Evolutionary conservation across 2,797 vertebrate genomes (phyloP).

Genomic region (Gadopsis marmoratus): DNA sequence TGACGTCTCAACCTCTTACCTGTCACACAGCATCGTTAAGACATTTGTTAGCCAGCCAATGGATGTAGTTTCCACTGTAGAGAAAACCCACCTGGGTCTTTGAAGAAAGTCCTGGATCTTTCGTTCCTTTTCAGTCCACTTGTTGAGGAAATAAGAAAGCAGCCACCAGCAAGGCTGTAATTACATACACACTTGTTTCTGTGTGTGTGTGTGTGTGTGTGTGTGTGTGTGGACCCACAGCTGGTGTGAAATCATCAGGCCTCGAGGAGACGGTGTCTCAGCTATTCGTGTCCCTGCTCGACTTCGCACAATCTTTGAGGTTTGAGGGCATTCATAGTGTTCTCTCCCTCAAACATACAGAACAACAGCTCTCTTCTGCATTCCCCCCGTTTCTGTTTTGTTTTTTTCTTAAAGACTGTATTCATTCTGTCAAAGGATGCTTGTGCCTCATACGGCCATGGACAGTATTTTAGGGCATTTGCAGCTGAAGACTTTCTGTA

Average conservation of each 20-base stretch:
- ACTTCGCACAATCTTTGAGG: constrained; percentile 37
- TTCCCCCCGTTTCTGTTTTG: constrained; percentile 27
- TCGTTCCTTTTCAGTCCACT: constrained; percentile 7
- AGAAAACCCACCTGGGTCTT: constrained; percentile 22
- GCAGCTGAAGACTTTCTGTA: constrained; percentile 53
- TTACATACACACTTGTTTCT: constrained; percentile 35
- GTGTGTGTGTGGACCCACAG: constrained; percentile 30
- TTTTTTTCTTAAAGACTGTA: constrained; percentile 23
- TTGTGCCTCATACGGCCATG: constrained; percentile 41
- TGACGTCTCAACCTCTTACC: constrained; percentile 3
- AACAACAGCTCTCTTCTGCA: constrained; percentile 56
- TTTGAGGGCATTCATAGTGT: constrained; percentile 27
- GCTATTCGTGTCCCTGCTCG: constrained; percentile 8
- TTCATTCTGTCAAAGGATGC: constrained; percentile 38
- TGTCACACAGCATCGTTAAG: not conserved
- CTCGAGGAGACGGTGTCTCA: constrained; percentile 14
- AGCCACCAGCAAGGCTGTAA: constrained; percentile 51
- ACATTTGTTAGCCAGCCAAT: constrained; percentile 2
- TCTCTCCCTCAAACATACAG: constrained; percentile 24
- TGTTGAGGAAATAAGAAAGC: constrained; percentile 49
- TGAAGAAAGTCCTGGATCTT: constrained; percentile 12
- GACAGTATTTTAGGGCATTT: constrained; percentile 79
- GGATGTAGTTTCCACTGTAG: constrained; percentile 34
- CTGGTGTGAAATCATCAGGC: constrained; percentile 8
- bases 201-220: constrained; percentile 12